Evolutionary conservation across 2,888 invertebrate species (phyloP), one percentile per base, ranked within the genome.

Genomic region (Halictus quadricinctus): DNA sequence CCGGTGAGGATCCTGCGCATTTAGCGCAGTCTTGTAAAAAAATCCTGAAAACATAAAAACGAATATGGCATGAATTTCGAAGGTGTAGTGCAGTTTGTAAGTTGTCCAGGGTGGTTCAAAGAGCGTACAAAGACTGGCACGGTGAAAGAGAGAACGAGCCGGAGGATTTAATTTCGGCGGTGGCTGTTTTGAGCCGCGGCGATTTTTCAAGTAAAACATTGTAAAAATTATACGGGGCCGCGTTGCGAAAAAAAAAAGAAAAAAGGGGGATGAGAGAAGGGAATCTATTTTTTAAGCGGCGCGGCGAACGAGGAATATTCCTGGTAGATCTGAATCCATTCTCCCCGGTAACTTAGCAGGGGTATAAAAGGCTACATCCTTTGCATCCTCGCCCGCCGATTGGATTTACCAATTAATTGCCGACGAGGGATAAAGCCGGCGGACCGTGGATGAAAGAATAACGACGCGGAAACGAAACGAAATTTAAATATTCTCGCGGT

Each of bases 401-500:
- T 93, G 92, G 90, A 92, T 93, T 92, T 90, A 88, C 91, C 90
- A 91, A 93, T 93, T 93, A 93, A 92, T 93, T 90, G 91, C 87
- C 85, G 79, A 83, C 84, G 83, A 58, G 85, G 82, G 80, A 83
- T 81, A 60, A 85, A 87, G 86, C 73, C 86, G 84, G 58, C 89
- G 88, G 86, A 87, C 87, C 86, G 87, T 83, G 87, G 88, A 91
- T 91, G 90, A 91, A 92, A 93, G 91, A 92, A 93, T 92, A 93
- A 93, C 92, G 92, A 92, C 87, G 90, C 90, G 91, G 89, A 92
- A 93, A 93, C 92, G 92, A 91, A 91, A 91, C 90, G 90, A 91
- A 93, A 92, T 92, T 93, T 92, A 91, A 92, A 92, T 93, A 92
- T 92, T 91, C 92, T 90, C 91, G 88, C 91, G 87, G 87, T 88